Evolutionary conservation across 2,797 vertebrate species (phyloP), one percentile per base, ranked within the genome.

Genomic region (Oophaga sylvatica): DNA sequence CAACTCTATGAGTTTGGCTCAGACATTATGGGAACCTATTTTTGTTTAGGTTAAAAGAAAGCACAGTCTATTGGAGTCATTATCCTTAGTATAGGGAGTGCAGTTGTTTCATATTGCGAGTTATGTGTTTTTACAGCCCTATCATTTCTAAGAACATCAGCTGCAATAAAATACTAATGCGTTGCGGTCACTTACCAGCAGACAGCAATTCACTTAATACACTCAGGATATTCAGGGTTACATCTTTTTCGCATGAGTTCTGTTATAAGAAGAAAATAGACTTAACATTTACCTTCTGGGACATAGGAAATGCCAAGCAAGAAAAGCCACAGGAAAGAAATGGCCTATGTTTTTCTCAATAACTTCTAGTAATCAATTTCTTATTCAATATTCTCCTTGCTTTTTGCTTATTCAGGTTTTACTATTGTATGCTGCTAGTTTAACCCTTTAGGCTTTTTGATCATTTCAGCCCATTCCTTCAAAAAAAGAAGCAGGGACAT

Each of bases 141-240:
- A 82, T 81, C 80, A 70, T 35, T 57, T 83, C 62, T 35, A 86
- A 75, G 71, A 57, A 81, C 67, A 80, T 76, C 68, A 45, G 45
- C 68, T 78, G 62, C 45, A 86, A 20, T 3, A 41, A 35, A 57
- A 45, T 17, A n/a, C 63, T 29, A 12, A 70, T 20, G 41, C 0
- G 1, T 0, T 0, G 45, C 71, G 80, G 22, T 89, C 82, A 91
- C 96, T 96, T 93, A 98, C 97, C 97, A 29, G 96, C 93, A 85
- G 97, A 97, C 9, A 99, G 94, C 73, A 99, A 94, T 87, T 97
- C 96, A 76, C 96, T 96, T 45, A 99, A 94, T 86, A 98, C 92
- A 11, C 91, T 93, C 41, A 99, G 94, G 84, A 96, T 94, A 88
- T 95, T 95, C 90, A 96, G 91, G 85, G 94, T 95, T 88, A 94